Evolutionary conservation across 2,113 vertebrate genomes (phyloP), one percentile per base, ranked within the genome.

Genomic region (Peucedramus taeniatus): DNA sequence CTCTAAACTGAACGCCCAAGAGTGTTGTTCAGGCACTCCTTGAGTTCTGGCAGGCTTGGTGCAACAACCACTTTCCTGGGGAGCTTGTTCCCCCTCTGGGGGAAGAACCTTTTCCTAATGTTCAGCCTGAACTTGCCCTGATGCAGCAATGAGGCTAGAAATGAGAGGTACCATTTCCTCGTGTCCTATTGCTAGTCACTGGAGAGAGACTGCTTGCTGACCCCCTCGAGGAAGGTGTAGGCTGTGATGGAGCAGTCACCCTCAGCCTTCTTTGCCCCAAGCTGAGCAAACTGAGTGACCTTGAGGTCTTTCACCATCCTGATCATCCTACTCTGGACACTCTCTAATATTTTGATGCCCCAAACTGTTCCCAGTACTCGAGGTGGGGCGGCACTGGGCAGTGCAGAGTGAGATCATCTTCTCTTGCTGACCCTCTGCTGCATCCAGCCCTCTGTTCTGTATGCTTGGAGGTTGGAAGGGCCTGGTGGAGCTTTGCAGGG

Each of bases 161-260:
- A 56, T 69, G 3, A 68, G 56, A 69, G 49, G 11, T 49, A 20
- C 27, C 5, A 2, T 75, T 42, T 39, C 60, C 56, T 70, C 0
- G 0, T 40, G 22, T 65, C 50, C 60, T n/a, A 0, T 47, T 14
- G 0, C 65, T 61, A 10, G 16, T 47, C 69, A 53, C 1, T 11
- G 27, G 39, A 19, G 31, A 51, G 72, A 23, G 28, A 37, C n/a
- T 1, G 1, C 4, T 76, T 3, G 0, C 71, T 60, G 42, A 51
- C 49, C 27, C 1, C 20, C 4, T 23, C 0, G 3, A 60, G 65
- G 65, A 33, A 24, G 31, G 2, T 85, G 44, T 26, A 33, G 44
- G 10, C 49, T 69, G 70, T 7, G 22, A 31, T 56, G 53, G 23
- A 20, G 50, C 0, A 0, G 35, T 65, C 39, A 37, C 22, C 35